Percentiles rank a stretch among this genome's conserved stretches.
Conservation (phyloP, 2,888 invertebrate genomes). For the Macaria notata region DNA sequence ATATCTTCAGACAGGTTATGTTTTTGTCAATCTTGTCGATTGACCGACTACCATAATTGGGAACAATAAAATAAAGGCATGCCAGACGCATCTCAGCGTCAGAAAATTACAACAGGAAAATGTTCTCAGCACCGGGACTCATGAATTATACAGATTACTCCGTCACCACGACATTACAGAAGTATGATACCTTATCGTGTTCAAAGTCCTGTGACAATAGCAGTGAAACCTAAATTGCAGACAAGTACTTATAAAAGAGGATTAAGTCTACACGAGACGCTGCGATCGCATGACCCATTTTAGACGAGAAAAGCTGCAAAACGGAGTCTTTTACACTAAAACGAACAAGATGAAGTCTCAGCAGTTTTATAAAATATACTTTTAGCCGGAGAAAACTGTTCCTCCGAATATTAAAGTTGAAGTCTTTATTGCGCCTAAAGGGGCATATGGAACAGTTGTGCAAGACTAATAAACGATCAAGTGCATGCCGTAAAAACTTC, state of each 20-base stretch:
- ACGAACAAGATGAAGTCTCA: constrained; percentile 22
- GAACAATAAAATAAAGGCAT: constrained; percentile 29
- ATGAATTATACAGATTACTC: constrained; percentile 4
- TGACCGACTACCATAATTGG: constrained; percentile 26
- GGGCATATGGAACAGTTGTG: constrained; percentile 49
- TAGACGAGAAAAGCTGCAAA: constrained; percentile 15
- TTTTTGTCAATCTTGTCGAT: constrained; percentile 28
- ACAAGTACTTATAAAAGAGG: constrained; percentile 17
- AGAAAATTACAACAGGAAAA: constrained; percentile 11
- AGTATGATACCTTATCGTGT: constrained; percentile 1
- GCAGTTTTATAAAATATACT: constrained; percentile 17
- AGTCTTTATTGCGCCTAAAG: constrained; percentile 39
- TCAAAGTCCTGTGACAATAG: constrained; percentile 6
- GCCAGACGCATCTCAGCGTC: constrained; percentile 11
- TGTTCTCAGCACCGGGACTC: constrained; percentile 6
- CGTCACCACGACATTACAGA: neutral
- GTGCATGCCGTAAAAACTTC: constrained; percentile 63
- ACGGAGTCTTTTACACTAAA: constrained; percentile 21
- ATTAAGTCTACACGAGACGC: constrained; percentile 20
- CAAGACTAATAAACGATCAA: constrained; percentile 51
- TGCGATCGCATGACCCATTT: constrained; percentile 18
- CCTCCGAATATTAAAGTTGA: constrained; percentile 32
- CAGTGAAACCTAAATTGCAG: constrained; percentile 21
- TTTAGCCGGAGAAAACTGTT: constrained; percentile 12
- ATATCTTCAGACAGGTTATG: constrained; percentile 17